These are phyloP conservation scores for Ammodytes dubius DNA, from an alignment of 2,113 vertebrate species.

Conservation along the genomic window DNA sequence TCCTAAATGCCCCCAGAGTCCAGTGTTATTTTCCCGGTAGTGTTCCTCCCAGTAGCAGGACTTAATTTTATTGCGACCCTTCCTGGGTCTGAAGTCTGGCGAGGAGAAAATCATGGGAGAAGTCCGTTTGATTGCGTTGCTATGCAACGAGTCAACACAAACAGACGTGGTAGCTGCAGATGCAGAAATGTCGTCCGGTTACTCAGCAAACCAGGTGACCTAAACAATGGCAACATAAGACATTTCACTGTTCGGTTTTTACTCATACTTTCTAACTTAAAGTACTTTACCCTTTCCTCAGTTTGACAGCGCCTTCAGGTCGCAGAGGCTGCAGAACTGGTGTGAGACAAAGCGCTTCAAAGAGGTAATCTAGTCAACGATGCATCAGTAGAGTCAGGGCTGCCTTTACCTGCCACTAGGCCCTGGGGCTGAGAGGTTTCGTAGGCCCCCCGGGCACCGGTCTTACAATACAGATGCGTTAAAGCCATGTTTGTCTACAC, in stretches of 20 bases:
- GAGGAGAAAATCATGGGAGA: not conserved
- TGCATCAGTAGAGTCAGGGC: not conserved
- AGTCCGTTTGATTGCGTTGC: constrained; percentile 53
- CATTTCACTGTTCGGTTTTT: not conserved
- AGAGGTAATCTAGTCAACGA: constrained; percentile 58
- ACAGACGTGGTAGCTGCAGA: not conserved
- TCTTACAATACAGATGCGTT: no score
- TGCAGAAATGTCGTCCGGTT: constrained; percentile 78
- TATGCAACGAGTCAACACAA: constrained; percentile 72
- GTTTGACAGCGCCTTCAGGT: constrained; percentile 80
- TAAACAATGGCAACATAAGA: not conserved
- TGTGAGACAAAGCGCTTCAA: constrained; percentile 67
- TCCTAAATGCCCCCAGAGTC: not conserved
- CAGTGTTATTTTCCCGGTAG: not conserved
- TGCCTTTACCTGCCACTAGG: no score
- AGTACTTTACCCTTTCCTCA: constrained; percentile 8
- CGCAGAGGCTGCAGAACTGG: constrained; percentile 82
- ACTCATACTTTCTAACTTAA: not conserved
- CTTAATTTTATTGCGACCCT: not conserved
- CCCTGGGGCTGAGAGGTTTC: no score
- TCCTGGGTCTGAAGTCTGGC: not conserved
- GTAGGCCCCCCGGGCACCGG: no score
- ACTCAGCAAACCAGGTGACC: constrained; percentile 83
- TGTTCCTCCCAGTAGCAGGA: not conserved
- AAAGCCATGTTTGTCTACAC: no score